Evolutionary conservation across 1,140 invertebrate species (phyloP).

Genomic region (Globodera rostochiensis): DNA sequence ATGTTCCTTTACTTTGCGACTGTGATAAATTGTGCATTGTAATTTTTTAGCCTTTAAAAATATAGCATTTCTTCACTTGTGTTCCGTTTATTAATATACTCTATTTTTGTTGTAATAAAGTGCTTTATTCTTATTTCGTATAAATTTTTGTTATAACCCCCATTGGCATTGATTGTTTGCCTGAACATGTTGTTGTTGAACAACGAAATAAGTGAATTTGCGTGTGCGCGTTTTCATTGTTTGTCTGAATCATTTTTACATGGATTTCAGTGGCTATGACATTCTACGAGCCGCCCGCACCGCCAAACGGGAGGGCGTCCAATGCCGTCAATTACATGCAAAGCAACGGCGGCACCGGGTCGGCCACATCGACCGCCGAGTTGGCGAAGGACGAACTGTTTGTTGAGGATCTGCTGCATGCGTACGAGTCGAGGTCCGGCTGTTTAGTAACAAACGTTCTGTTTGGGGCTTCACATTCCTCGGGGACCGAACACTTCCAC

Average conservation of each 20-base stretch:
- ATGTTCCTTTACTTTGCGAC: background rate
- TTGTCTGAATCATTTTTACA: background rate
- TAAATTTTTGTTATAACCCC: slow-evolving; percentile 1
- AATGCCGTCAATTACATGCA: background rate
- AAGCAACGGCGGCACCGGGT: slow-evolving; percentile 8
- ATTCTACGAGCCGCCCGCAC: slow-evolving; percentile 1
- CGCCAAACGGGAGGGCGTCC: background rate
- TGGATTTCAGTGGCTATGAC: background rate
- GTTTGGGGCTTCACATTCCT: no score
- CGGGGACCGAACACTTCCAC: no score
- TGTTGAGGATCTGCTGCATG: slow-evolving; percentile 57
- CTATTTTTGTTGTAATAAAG: slow-evolving; percentile 4
- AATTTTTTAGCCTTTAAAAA: slow-evolving; percentile 11
- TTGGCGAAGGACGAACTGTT: slow-evolving; percentile 42
- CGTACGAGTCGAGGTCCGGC: slow-evolving; percentile 38
- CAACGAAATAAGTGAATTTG: no score
- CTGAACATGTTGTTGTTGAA: no score
- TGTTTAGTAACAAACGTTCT: no score
- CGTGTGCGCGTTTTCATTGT: background rate
- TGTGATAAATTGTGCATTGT: background rate
- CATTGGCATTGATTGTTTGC: no score
- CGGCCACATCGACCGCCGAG: slow-evolving; percentile 5
- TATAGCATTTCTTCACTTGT: background rate
- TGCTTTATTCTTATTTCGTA: background rate
- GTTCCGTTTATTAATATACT: background rate